These are phyloP conservation scores for Scomber scombrus DNA, from an alignment of 2,113 vertebrate species.

Conservation along the genomic window DNA sequence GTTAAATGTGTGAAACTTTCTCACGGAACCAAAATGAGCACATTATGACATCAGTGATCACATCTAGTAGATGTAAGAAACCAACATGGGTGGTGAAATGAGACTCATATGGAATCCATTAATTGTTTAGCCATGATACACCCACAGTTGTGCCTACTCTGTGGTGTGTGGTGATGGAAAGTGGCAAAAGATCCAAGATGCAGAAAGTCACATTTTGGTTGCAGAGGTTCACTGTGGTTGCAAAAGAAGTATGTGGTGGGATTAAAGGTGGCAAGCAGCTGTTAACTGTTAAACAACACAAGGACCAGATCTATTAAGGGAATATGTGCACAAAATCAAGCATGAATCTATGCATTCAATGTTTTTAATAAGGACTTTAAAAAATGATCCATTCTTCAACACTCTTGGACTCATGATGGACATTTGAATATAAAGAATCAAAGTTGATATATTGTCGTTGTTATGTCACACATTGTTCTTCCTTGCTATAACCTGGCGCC, in stretches of 20 bases:
- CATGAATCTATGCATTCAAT: too few species aligned
- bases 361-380: too few species aligned
- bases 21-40: slow-evolving; percentile 27
- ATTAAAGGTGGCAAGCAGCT: background rate
- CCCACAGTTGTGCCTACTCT: background rate
- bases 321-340: too few species aligned
- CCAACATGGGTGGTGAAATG: background rate
- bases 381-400: too few species aligned
- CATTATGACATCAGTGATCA: slow-evolving; percentile 15
- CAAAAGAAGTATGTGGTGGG: slow-evolving; percentile 1
- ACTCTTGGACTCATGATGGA: too few species aligned
- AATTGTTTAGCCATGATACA: background rate
- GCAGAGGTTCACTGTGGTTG: background rate
- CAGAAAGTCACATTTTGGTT: background rate
- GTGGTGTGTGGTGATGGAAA: background rate
- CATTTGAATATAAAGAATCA: too few species aligned
- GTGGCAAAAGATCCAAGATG: background rate
- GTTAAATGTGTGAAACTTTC: slow-evolving; percentile 9
- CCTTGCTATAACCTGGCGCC: too few species aligned
- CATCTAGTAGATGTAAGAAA: slow-evolving; percentile 9
- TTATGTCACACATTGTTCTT: too few species aligned
- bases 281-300: background rate
- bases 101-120: background rate
- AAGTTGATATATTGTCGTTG: too few species aligned
- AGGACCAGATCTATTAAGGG: too few species aligned